Conservation (phyloP, 2,113 vertebrate genomes). For the Coryphaenoides rupestris region DNA sequence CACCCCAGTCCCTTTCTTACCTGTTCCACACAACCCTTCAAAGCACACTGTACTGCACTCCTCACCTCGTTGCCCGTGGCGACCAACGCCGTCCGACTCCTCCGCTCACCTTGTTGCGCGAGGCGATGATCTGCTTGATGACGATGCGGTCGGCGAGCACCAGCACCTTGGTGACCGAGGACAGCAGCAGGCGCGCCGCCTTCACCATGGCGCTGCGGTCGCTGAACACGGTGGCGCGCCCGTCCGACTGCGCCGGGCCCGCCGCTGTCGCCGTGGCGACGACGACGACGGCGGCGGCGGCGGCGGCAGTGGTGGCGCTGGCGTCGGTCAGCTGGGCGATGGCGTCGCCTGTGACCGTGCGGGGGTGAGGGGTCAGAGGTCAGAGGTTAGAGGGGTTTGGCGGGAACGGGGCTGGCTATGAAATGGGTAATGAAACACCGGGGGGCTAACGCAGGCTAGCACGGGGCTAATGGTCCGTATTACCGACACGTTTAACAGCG, state of each 20-base stretch:
- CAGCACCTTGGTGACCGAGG: slow-evolving; percentile 95
- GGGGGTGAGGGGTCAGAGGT: background rate
- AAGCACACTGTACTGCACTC: too few relatives aligned
- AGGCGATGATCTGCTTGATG: slow-evolving; percentile 96
- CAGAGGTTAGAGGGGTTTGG: too few relatives aligned
- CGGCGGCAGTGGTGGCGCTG: too few relatives aligned
- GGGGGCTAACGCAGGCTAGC: too few relatives aligned
- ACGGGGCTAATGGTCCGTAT: too few relatives aligned
- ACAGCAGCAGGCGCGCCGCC: slow-evolving; percentile 90
- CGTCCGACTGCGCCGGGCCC: slow-evolving; percentile 74
- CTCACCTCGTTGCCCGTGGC: too few relatives aligned
- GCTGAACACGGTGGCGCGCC: slow-evolving; percentile 82
- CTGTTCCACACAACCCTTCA: too few relatives aligned
- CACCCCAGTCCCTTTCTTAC: too few relatives aligned
- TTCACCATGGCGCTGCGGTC: slow-evolving; percentile 93
- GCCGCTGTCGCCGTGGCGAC: slow-evolving; percentile 57
- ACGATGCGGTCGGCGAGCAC: slow-evolving; percentile 94
- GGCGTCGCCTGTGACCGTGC: slow-evolving; percentile 79
- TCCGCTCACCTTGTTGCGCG: slow-evolving; percentile 88
- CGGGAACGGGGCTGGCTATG: too few relatives aligned
- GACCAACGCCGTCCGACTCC: background rate
- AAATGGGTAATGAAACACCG: too few relatives aligned
- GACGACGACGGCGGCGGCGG: too few relatives aligned
- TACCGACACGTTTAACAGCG: too few relatives aligned
- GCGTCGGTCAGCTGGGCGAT: slow-evolving; percentile 92